Conservation (phyloP, 1,140 invertebrate species). For the Megalopta genalis region DNA sequence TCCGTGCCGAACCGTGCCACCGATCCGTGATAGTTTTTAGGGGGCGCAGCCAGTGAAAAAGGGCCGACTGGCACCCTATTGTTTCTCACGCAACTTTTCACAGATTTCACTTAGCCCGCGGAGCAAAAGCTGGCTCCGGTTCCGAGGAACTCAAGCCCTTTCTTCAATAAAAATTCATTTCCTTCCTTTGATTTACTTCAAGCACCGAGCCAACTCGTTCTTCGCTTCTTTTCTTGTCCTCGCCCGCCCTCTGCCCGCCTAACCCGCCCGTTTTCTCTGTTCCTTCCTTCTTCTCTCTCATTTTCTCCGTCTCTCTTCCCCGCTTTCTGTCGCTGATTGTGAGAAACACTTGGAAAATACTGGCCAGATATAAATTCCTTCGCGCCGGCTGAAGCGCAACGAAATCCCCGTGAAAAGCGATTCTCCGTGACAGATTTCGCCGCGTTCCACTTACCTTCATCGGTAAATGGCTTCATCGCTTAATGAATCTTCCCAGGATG, state of each 20-base stretch:
- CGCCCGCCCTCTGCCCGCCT: not conserved
- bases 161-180: constrained; percentile 73
- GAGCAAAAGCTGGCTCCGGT: constrained; percentile 39
- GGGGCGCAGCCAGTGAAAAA: constrained; percentile 24
- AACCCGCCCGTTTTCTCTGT: constrained; percentile 11
- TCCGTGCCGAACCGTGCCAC: constrained; percentile 35
- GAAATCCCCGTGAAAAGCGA: constrained; percentile 37
- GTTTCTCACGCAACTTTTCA: constrained; percentile 67
- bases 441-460: constrained; percentile 4
- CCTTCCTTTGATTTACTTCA: constrained; percentile 72
- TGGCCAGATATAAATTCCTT: constrained; percentile 55
- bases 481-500: constrained; percentile 9
- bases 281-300: not conserved
- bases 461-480: constrained; percentile 20
- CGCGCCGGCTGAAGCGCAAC: constrained; percentile 14
- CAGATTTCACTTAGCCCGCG: constrained; percentile 59
- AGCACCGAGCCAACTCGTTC: constrained; percentile 57
- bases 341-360: constrained; percentile 41
- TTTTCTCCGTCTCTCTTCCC: not conserved
- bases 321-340: constrained; percentile 23
- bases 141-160: constrained; percentile 47
- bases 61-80: constrained; percentile 48
- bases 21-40: constrained; percentile 50
- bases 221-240: constrained; percentile 24
- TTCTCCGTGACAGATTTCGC: constrained; percentile 20